Conservation (phyloP, 1,140 invertebrate genomes). For the Trichonephila clavata region DNA sequence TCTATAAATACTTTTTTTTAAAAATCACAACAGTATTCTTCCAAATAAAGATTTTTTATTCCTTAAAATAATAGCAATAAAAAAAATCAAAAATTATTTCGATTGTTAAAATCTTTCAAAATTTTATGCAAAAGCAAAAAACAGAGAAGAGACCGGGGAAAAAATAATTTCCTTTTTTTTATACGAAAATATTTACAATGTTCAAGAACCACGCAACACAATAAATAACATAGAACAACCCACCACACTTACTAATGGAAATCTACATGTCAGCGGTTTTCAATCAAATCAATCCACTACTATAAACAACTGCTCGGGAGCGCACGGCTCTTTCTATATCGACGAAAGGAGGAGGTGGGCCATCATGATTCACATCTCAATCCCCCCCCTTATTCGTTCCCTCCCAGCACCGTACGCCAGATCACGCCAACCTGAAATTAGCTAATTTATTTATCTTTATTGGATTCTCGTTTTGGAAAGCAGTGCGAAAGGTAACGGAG, state of each 20-base stretch:
- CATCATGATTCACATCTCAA: slow-evolving; percentile 43
- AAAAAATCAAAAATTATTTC: too few relatives aligned
- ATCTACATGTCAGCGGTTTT: slow-evolving; percentile 10
- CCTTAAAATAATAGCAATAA: too few relatives aligned
- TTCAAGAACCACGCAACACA: background rate
- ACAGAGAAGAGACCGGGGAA: too few relatives aligned
- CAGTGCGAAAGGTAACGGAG: slow-evolving; percentile 56
- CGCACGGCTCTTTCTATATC: background rate
- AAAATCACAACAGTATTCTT: too few relatives aligned
- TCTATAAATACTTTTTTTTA: too few relatives aligned
- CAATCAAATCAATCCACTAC: slow-evolving; percentile 34
- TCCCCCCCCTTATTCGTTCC: background rate
- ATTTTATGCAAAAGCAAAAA: too few relatives aligned
- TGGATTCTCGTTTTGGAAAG: slow-evolving; percentile 66
- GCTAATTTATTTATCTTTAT: slow-evolving; percentile 73
- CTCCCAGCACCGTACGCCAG: background rate
- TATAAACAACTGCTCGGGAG: slow-evolving; percentile 20
- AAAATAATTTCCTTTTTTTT: background rate
- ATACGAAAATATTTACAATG: background rate
- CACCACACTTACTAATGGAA: background rate
- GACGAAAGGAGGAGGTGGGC: background rate
- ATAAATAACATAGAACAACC: background rate
- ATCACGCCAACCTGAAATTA: slow-evolving; percentile 51
- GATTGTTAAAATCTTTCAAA: too few relatives aligned
- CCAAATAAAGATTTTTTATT: too few relatives aligned